Evolutionary conservation across 2,113 vertebrate genomes (phyloP), one percentile per base, ranked within the genome.

Genomic region (Poeciliopsis prolifica): DNA sequence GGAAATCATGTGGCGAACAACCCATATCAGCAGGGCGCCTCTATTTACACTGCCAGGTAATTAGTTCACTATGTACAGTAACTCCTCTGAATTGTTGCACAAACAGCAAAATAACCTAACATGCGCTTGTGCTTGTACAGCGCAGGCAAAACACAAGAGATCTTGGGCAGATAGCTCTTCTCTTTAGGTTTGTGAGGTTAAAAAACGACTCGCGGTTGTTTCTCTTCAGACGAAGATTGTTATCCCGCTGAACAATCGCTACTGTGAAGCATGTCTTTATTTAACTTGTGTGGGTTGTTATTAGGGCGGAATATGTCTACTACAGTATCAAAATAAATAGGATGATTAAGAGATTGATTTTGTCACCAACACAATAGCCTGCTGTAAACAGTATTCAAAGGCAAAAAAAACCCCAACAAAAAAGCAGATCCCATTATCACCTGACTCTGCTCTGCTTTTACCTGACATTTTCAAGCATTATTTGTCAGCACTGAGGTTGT

Each of bases 1-100:
- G 92, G 93, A 94, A 94, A 94, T 94, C 92, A 94, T 86, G 84
- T 63, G 75, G 84, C 77, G 83, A 80, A 86, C 83, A 83, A 86
- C 72, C 83, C 86, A 87, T 77, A 86, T 87, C 91, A 93, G 91
- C 88, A 84, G 85, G 89, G 85, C 61, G 87, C 87, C 78, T 86
- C 88, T 87, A 92, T 91, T 93, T 92, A 91, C 91, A 91, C 83
- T 42, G 80, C 84, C 76, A 83, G 84, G 80, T 89, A 93, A 93
- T 92, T 93, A 92, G 90, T 87, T 87, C 78, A 84, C 85, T 76
- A 69, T 91, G 88, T 74, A 74, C 72, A 74, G 63, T 91, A 86
- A 79, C 74, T 86, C 70, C 87, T 91, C 71, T 85, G 81, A 90
- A 88, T 83, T 54, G 65, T 58, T 74, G 76, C 80, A 90, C 81